Evolutionary conservation across 2,797 vertebrate genomes (phyloP).

Genomic region (Chrysocyon brachyurus): DNA sequence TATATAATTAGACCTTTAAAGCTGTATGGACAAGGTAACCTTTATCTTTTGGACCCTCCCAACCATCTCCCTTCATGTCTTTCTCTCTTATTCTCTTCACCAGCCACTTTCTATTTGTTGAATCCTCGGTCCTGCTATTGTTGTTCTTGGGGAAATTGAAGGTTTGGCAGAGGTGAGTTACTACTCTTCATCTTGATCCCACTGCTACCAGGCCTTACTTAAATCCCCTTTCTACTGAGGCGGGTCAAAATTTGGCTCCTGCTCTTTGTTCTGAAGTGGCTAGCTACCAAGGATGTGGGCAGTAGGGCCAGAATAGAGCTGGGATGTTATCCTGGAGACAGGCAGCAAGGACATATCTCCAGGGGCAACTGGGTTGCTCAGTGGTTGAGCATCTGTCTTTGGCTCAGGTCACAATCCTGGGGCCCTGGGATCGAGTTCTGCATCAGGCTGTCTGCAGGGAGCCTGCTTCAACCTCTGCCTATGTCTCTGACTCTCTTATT

Average conservation of each 20-base stretch:
- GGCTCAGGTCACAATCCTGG: no score
- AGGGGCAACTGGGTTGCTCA: no score
- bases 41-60: constrained; percentile 37
- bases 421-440: no score
- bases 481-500: no score
- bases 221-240: constrained; percentile 28
- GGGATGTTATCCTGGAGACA: background rate
- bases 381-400: no score
- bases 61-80: background rate
- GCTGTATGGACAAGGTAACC: background rate
- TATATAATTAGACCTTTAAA: background rate
- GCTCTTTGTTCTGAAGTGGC: constrained; percentile 43
- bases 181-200: background rate
- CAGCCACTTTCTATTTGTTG: constrained; percentile 40
- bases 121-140: constrained; percentile 25
- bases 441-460: no score
- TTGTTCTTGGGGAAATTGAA: constrained; percentile 57
- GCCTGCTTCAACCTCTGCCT: no score
- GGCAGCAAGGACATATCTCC: constrained; percentile 2
- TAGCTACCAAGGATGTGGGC: background rate
- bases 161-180: constrained; percentile 63
- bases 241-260: constrained; percentile 63
- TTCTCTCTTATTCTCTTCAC: background rate
- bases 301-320: background rate
- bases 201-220: constrained; percentile 23